Evolutionary conservation across 2,113 vertebrate species (phyloP).

Genomic region (Elephantulus edwardii): DNA sequence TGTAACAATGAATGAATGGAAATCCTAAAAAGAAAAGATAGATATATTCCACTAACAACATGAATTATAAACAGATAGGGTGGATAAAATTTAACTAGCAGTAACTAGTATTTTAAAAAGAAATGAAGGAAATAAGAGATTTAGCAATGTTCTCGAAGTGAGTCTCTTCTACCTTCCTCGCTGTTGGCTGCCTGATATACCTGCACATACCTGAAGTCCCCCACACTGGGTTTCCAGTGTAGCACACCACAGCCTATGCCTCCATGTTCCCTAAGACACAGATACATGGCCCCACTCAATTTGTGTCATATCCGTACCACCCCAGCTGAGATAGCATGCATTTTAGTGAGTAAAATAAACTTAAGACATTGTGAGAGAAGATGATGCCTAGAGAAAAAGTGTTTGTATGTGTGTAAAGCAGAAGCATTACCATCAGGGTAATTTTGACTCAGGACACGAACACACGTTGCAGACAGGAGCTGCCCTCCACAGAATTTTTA

Average conservation of each 20-base stretch:
- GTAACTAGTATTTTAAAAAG: conserved; percentile 10
- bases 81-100: conserved; percentile 11
- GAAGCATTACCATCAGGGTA: not conserved
- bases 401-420: not conserved
- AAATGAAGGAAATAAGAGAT: conserved; percentile 10
- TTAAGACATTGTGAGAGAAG: not conserved
- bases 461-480: not conserved
- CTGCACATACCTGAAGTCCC: no score
- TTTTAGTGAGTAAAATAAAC: conserved; percentile 1
- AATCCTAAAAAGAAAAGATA: no score
- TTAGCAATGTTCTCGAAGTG: no score
- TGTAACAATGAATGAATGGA: no score
- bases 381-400: not conserved
- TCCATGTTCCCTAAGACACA: no score
- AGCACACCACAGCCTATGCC: no score
- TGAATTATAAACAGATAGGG: not conserved
- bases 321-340: no score
- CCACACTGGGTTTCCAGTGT: no score
- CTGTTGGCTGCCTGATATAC: no score
- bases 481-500: not conserved
- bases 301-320: no score
- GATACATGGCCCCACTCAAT: no score
- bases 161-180: no score
- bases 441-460: not conserved
- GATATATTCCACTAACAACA: not conserved